phyloP scores from a whole-genome alignment of 2,113 vertebrate genomes.

The Cervus canadensis region DNA sequence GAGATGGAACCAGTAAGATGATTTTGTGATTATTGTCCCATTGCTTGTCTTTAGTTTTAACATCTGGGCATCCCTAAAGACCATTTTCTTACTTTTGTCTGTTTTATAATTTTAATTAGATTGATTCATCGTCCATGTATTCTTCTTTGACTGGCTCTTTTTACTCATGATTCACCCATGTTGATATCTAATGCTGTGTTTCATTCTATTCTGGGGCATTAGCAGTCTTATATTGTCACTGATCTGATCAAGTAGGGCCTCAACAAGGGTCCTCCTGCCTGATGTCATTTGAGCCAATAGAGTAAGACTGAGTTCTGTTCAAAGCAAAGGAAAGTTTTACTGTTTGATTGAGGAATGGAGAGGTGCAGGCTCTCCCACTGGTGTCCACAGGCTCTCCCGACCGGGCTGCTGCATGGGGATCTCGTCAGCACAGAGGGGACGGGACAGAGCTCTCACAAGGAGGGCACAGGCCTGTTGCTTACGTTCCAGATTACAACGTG shows the following conservation, averaged over 20 bases:
- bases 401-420: not conserved
- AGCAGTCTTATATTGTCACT: not conserved
- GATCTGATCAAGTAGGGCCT: not conserved
- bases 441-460: not conserved
- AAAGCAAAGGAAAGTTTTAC: not conserved
- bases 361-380: not conserved
- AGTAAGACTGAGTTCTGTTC: not conserved
- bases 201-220: not conserved
- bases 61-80: not conserved
- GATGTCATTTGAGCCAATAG: not conserved
- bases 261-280: not conserved
- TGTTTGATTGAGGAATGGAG: not conserved
- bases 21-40: not conserved
- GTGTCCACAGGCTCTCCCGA: not conserved
- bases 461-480: not conserved
- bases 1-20: not conserved
- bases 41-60: slow-evolving; percentile 1
- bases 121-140: not conserved
- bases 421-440: not conserved
- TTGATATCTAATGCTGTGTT: not conserved
- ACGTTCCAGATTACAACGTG: not conserved
- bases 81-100: not conserved
- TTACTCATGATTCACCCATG: not conserved
- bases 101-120: not conserved
- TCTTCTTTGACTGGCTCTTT: not conserved